Evolutionary conservation across 1,140 invertebrate species (phyloP), one percentile per base, ranked within the genome.

Genomic region (Ceratoteleas bidentatus): DNA sequence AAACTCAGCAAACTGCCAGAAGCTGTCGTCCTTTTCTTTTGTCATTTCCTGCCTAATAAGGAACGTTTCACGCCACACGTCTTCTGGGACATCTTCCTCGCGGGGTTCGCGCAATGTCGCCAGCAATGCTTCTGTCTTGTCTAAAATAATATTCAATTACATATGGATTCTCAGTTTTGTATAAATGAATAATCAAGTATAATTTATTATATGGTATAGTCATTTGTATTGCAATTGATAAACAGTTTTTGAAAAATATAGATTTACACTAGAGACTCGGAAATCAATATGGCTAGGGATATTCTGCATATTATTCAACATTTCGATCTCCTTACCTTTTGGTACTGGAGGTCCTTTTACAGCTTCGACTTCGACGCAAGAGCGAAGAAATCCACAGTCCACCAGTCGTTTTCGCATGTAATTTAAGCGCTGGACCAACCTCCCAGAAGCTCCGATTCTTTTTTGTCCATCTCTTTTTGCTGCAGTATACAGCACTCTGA

Each of bases 1-100:
- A 54, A 66, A 56, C n/a, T 54, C 62, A 10, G 52, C 6, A 15
- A 66, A 65, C 13, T 54, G 62, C 62, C 50, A 54, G 38, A 38
- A 66, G 11, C 49, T 10, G 36, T 15, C 52, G 6, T 66, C 54
- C 13, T 49, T 49, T 45, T 66, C 62, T 45, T 66, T 54, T 11
- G 16, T 16, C 49, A 38, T 43, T 54, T 66, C 50, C 36, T 49
- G 36, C 33, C 62, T 66, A 13, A 66, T 66, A 5, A 66, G 24
- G 52, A 66, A 66, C 1, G 62, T 66, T 6, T 65, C 3, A 11
- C 32, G 11, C 62, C 62, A 66, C 6, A 11, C n/a, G 3, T 49
- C 13, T 49, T 13, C 13, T 49, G 13, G 2, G 11, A 13, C 45
- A 13, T 49, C n/a, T 49, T 11, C 13, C 13, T 0, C 2, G 45